phyloP scores from a whole-genome alignment of 2,888 invertebrate genomes.

The Sarcophaga variegata region DNA sequence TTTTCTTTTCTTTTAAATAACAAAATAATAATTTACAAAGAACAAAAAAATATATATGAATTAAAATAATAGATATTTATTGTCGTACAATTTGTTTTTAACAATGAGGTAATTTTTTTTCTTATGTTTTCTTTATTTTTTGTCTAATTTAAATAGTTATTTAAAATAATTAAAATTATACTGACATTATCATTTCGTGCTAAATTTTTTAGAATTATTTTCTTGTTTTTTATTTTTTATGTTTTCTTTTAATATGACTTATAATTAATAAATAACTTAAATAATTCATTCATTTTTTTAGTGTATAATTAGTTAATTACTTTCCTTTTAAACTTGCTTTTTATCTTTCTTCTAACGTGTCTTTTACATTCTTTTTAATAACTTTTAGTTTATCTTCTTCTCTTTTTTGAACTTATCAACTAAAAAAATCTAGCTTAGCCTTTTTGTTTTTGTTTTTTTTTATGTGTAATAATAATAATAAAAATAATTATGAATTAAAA shows the following conservation, averaged over 20 bases:
- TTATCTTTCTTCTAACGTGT: slow-evolving; percentile 11
- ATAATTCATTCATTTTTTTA: slow-evolving; percentile 30
- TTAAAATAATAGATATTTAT: slow-evolving; percentile 3
- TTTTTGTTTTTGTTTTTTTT: slow-evolving; percentile 17
- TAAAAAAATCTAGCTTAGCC: slow-evolving; percentile 50
- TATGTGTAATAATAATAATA: neutral
- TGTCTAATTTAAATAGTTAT: too few relatives aligned
- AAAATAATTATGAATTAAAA: slow-evolving; percentile 34
- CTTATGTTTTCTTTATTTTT: slow-evolving; percentile 15
- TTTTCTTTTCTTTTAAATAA: slow-evolving; percentile 32
- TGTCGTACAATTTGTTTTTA: slow-evolving; percentile 25
- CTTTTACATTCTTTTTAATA: slow-evolving; percentile 38
- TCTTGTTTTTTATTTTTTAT: too few relatives aligned
- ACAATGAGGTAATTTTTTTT: slow-evolving; percentile 62
- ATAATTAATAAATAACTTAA: slow-evolving; percentile 61
- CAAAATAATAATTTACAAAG: slow-evolving; percentile 42
- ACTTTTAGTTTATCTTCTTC: neutral
- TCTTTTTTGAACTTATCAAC: slow-evolving; percentile 32
- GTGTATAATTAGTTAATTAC: slow-evolving; percentile 27
- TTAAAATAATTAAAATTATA: slow-evolving; percentile 42
- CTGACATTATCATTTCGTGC: slow-evolving; percentile 34
- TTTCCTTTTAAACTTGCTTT: neutral
- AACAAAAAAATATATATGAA: neutral
- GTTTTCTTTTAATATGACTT: slow-evolving; percentile 13
- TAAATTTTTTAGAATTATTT: slow-evolving; percentile 6